Evolutionary conservation across 2,797 vertebrate genomes (phyloP).

Genomic region (Melanotaenia parkinsoni): DNA sequence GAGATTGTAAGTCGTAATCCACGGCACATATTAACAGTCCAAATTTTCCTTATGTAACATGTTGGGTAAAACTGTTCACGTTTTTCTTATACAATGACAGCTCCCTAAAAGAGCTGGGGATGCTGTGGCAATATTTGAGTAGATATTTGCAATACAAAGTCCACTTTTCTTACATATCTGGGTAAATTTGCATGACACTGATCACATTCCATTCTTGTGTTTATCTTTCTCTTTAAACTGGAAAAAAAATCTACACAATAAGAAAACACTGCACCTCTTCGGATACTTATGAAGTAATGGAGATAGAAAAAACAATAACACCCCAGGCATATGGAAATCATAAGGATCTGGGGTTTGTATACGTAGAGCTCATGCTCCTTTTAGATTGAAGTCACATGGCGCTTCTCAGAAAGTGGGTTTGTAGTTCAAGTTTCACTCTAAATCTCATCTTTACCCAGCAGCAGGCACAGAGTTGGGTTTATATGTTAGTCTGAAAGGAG

Average conservation of each 20-base stretch:
- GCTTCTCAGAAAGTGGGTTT: slow-evolving; percentile 63
- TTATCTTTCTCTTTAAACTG: slow-evolving; percentile 64
- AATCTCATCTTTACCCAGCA: slow-evolving; percentile 70
- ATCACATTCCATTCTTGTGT: slow-evolving; percentile 52
- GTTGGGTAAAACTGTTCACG: slow-evolving; percentile 43
- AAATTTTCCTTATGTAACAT: slow-evolving; percentile 43
- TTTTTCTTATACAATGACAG: slow-evolving; percentile 37
- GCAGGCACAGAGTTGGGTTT: slow-evolving; percentile 69
- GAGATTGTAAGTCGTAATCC: slow-evolving; percentile 22
- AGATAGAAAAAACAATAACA: slow-evolving; percentile 79
- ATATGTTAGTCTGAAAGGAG: slow-evolving; percentile 49
- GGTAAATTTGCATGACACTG: slow-evolving; percentile 51
- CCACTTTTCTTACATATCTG: slow-evolving; percentile 34
- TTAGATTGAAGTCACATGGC: slow-evolving; percentile 79
- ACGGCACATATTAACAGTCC: slow-evolving; percentile 20
- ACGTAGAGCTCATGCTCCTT: slow-evolving; percentile 76
- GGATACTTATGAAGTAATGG: slow-evolving; percentile 74
- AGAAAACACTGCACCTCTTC: slow-evolving; percentile 46
- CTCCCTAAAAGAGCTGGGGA: slow-evolving; percentile 34
- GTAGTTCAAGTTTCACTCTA: slow-evolving; percentile 69
- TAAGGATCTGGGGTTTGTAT: slow-evolving; percentile 74
- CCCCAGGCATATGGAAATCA: slow-evolving; percentile 83
- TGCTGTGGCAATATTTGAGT: slow-evolving; percentile 44
- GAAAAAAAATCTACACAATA: slow-evolving; percentile 37
- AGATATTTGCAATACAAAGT: slow-evolving; percentile 35